A percentile compares a stretch with the other conserved stretches of the same genome.
Conservation (phyloP, 2,888 invertebrate genomes). For the Euproctis similis region DNA sequence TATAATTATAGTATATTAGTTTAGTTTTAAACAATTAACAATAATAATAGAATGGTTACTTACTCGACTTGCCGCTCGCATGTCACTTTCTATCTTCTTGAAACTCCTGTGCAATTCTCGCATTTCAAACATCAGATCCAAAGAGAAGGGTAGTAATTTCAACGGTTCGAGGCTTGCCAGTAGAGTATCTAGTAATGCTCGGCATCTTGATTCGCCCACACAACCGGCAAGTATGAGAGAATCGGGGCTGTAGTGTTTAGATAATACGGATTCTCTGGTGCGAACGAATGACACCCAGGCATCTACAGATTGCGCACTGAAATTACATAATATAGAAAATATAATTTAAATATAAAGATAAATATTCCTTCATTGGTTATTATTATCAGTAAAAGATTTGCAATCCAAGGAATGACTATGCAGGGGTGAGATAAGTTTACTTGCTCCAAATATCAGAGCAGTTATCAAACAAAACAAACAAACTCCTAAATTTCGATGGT, state of each 20-base stretch:
- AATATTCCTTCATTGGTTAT: too few relatives aligned
- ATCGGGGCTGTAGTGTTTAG: conserved; percentile 85
- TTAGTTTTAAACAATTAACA: conserved; percentile 5
- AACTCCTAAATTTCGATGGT: too few relatives aligned
- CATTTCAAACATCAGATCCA: conserved; percentile 88
- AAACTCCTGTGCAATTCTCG: conserved; percentile 85
- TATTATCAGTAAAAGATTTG: too few relatives aligned
- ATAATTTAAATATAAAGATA: not conserved
- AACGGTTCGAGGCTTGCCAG: conserved; percentile 86
- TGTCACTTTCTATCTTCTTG: conserved; percentile 78
- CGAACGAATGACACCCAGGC: conserved; percentile 92
- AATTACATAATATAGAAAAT: conserved; percentile 3
- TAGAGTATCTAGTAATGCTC: conserved; percentile 82
- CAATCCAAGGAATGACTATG: too few relatives aligned
- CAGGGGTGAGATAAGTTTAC: too few relatives aligned
- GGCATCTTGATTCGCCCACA: conserved; percentile 71
- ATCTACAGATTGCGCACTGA: conserved; percentile 88
- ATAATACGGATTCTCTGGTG: conserved; percentile 86
- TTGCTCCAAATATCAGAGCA: too few relatives aligned
- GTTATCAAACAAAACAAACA: too few relatives aligned
- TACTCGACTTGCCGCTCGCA: conserved; percentile 71
- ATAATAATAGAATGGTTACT: conserved; percentile 18
- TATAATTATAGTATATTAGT: not conserved
- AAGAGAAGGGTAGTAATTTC: conserved; percentile 85
- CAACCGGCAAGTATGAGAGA: conserved; percentile 83